phyloP scores from a whole-genome alignment of 2,888 invertebrate genomes.

The Nebria salina region DNA sequence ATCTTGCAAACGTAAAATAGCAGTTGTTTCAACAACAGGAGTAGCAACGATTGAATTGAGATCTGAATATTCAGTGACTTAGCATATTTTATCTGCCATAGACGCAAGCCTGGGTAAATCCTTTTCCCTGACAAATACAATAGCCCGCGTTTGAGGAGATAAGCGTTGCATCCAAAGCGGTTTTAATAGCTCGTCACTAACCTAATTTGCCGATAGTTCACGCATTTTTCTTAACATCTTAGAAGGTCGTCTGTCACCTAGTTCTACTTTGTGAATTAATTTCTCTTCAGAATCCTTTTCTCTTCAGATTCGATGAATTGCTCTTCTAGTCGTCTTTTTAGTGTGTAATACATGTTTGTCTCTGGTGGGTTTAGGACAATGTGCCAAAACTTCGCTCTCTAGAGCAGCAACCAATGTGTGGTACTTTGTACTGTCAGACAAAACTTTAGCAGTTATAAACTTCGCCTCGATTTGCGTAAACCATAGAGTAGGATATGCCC shows the following conservation, averaged over 20 bases:
- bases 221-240: constrained; percentile 52
- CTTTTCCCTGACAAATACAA: constrained; percentile 49
- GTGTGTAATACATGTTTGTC: constrained; percentile 46
- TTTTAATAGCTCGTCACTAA: constrained; percentile 50
- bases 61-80: constrained; percentile 7
- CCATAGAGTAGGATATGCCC: constrained; percentile 50
- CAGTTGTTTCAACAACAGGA: too few species aligned
- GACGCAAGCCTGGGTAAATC: constrained; percentile 28
- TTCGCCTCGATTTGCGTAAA: constrained; percentile 52
- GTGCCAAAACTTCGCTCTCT: constrained; percentile 50
- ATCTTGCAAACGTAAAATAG: too few species aligned
- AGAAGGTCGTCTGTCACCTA: constrained; percentile 52
- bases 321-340: constrained; percentile 50
- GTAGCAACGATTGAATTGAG: too few species aligned
- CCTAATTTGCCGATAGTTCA: constrained; percentile 48
- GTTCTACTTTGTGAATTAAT: constrained; percentile 48
- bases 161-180: constrained; percentile 51
- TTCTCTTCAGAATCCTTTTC: constrained; percentile 48
- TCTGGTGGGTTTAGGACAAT: constrained; percentile 49
- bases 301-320: constrained; percentile 51
- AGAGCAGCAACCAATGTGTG: constrained; percentile 52
- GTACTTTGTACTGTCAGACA: constrained; percentile 50
- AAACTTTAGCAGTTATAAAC: constrained; percentile 48
- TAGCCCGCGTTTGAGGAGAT: constrained; percentile 48
- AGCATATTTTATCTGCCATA: constrained; percentile 45